Base-by-base conservation (phyloP, 1,140 invertebrate species). In the Meloidogyne hapla region DNA sequence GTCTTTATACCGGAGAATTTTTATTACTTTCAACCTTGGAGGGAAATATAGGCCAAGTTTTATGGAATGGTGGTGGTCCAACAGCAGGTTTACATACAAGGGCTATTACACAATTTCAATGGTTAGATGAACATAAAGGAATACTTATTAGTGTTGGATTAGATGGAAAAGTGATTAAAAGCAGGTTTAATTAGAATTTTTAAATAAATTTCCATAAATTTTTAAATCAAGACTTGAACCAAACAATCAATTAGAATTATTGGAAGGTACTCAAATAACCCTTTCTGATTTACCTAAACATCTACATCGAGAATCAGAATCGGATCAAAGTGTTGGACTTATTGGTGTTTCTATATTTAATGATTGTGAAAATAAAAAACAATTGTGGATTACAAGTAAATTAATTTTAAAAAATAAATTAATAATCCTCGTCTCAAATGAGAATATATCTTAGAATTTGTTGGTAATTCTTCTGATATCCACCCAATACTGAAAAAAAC, bases 271-370 rank as follows among this genome's bases (percentile, higher is more conserved):
- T 10, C n/a, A 72, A 13, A 67, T 81, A 15, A 73, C 40, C 10
- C 69, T 81, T 23, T 63, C 23, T 23, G 74, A 80, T 62, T 75
- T 81, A 28, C 79, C 79, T 28, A 64, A 69, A 74, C 25, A 23
- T 21, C 25, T 77, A 33, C 56, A 48, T 25, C 45, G 62, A 10
- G 26, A 33, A 28, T 73, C 78, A 69, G 28, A 28, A 4, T 33
- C 67, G 9, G 21, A 76, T 42, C 69, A 25, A 28, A 64, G 45
- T 61, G 75, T 69, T n/a, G 75, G 77, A 15, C 63, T 77, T 42
- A 69, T 79, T 12, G 66, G 33, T 64, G 68, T 77, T 9, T 76
- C 77, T 40, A 67, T 74, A 77, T 56, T 21, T 56, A 56, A 56
- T n/a, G n/a, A 56, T 6, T 56, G 48, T 15, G 48, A 56, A n/a